These are phyloP conservation scores for Bedellia somnulentella DNA, from an alignment of 2,888 invertebrate genomes.

Conservation along the genomic window DNA sequence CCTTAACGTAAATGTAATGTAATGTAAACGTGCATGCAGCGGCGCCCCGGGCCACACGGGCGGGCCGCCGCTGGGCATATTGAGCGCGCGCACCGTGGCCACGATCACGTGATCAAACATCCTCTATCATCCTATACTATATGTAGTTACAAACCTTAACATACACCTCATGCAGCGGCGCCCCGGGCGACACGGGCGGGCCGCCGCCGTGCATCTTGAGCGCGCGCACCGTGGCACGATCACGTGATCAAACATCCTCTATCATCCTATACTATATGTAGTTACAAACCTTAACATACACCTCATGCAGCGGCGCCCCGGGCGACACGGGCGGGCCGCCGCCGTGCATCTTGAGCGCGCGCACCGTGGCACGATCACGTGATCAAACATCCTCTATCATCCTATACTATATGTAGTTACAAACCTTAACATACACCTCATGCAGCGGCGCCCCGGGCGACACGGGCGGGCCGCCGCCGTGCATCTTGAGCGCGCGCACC, in stretches of 20 bases:
- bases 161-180: constrained; percentile 82
- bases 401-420: too few relatives aligned
- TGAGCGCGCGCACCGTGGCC: constrained; percentile 91
- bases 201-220: constrained; percentile 99
- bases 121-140: too few relatives aligned
- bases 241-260: too few relatives aligned
- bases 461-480: constrained; percentile 94
- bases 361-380: constrained; percentile 89
- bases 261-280: too few relatives aligned
- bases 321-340: constrained; percentile 90
- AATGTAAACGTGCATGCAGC: too few relatives aligned
- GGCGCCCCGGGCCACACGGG: constrained; percentile 81
- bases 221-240: constrained; percentile 90
- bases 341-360: constrained; percentile 99
- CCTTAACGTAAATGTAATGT: constrained; percentile 75
- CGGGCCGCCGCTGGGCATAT: constrained; percentile 99
- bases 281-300: constrained; percentile 65
- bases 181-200: constrained; percentile 81
- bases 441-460: constrained; percentile 82
- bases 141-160: too few relatives aligned
- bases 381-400: too few relatives aligned
- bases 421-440: constrained; percentile 70
- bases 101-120: too few relatives aligned
- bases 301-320: constrained; percentile 80
- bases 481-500: constrained; percentile 96